These are phyloP conservation scores for Drosophila vallismaia DNA, from an alignment of 2,888 invertebrate genomes.

Conservation along the genomic window DNA sequence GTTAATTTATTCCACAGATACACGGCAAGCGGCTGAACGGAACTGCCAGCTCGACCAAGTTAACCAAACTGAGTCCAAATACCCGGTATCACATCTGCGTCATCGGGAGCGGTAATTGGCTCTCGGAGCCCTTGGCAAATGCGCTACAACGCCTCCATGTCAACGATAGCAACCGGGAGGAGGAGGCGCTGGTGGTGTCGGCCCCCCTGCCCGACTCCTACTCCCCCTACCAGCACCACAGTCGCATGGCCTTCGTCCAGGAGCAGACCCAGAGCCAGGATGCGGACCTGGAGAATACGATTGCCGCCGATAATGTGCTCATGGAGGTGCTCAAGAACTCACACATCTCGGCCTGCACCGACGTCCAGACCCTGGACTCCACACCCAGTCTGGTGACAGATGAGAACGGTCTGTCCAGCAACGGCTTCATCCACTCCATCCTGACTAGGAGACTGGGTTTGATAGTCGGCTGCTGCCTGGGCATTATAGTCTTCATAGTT, in stretches of 20 bases:
- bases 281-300: slow-evolving; percentile 85
- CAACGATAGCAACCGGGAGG: slow-evolving; percentile 77
- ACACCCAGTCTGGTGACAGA: slow-evolving; percentile 87
- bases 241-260: slow-evolving; percentile 34
- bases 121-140: slow-evolving; percentile 83
- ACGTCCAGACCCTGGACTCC: slow-evolving; percentile 89
- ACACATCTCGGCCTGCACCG: slow-evolving; percentile 90
- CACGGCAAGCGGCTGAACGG: slow-evolving; percentile 90
- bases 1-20: slow-evolving; percentile 85
- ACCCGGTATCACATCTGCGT: slow-evolving; percentile 94
- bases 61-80: slow-evolving; percentile 90
- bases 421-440: slow-evolving; percentile 90
- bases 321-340: slow-evolving; percentile 88
- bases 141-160: slow-evolving; percentile 81
- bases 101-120: slow-evolving; percentile 92
- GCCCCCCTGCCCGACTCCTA: slow-evolving; percentile 58
- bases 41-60: slow-evolving; percentile 89
- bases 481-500: slow-evolving; percentile 92
- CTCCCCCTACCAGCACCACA: slow-evolving; percentile 62
- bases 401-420: slow-evolving; percentile 86
- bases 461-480: slow-evolving; percentile 94
- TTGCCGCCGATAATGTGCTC: slow-evolving; percentile 85
- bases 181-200: slow-evolving; percentile 43
- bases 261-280: slow-evolving; percentile 46
- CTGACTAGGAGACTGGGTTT: slow-evolving; percentile 92